These are phyloP conservation scores for Lepidurus couesii DNA, from an alignment of 1,140 invertebrate species.

Conservation along the genomic window DNA sequence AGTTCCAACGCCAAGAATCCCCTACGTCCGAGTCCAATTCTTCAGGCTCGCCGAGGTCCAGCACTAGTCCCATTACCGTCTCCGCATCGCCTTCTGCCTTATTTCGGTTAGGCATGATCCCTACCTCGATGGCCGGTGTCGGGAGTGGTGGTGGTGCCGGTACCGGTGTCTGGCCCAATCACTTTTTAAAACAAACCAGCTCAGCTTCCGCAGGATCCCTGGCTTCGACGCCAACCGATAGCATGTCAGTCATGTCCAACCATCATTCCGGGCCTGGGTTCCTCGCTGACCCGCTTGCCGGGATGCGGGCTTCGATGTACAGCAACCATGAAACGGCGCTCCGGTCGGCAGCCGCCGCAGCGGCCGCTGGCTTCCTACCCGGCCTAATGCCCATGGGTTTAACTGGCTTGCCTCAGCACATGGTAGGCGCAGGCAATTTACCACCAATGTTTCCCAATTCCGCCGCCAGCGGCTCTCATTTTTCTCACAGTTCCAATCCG, in stretches of 20 bases:
- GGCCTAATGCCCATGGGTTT: constrained; percentile 1
- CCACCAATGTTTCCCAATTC: neutral
- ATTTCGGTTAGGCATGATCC: neutral
- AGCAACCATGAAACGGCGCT: constrained; percentile 30
- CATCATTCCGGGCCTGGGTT: neutral
- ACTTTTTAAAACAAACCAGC: neutral
- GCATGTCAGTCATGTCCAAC: neutral
- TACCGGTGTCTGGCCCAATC: neutral
- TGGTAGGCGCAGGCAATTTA: neutral
- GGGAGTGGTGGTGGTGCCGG: neutral
- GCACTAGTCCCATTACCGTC: neutral
- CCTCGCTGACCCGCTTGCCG: neutral
- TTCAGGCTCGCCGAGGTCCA: neutral
- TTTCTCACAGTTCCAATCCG: constrained; percentile 34
- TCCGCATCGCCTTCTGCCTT: neutral
- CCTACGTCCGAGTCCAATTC: neutral
- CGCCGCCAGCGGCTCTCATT: constrained; percentile 19
- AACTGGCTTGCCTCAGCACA: neutral
- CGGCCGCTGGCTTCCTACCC: constrained; percentile 30
- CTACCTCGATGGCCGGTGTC: neutral
- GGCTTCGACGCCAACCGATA: neutral
- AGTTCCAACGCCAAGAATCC: neutral
- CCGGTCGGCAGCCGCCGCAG: constrained; percentile 30
- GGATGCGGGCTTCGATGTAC: constrained; percentile 22
- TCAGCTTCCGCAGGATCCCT: neutral